phyloP scores from a whole-genome alignment of 2,113 vertebrate genomes.

The Pelvicachromis taeniatus region DNA sequence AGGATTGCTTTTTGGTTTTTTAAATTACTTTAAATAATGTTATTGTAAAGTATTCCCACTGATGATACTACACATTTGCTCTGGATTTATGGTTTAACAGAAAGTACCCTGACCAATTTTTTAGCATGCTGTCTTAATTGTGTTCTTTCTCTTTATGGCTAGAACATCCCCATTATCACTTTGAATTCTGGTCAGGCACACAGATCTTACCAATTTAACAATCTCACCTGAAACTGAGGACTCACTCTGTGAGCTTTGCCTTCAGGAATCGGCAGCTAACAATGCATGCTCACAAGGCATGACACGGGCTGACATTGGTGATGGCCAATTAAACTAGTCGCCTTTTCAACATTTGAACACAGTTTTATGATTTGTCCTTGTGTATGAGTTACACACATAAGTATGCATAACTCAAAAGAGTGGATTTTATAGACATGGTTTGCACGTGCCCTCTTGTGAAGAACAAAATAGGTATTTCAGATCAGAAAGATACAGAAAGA shows the following conservation, averaged over 20 bases:
- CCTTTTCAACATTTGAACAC: not conserved
- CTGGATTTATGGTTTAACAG: not conserved
- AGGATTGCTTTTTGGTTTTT: not conserved
- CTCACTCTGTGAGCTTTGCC: not conserved
- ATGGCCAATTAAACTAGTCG: not conserved
- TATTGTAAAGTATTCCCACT: not conserved
- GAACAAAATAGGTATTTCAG: not conserved
- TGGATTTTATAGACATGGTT: not conserved
- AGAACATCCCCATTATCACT: not conserved
- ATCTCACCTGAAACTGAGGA: not conserved
- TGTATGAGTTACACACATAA: not conserved
- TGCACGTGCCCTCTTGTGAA: not conserved
- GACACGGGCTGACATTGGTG: not conserved
- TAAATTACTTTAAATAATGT: not conserved
- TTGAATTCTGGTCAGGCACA: not conserved
- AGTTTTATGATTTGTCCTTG: not conserved
- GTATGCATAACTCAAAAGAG: not conserved
- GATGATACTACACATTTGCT: not conserved
- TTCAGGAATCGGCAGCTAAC: not conserved
- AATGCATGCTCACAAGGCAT: not conserved
- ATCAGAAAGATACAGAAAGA: not conserved
- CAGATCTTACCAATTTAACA: not conserved
- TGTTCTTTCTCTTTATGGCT: not conserved
- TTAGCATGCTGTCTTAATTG: not conserved
- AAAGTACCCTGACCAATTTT: not conserved